These are phyloP conservation scores for Lacerta viridis DNA, from an alignment of 2,797 vertebrate genomes.

Conservation along the genomic window DNA sequence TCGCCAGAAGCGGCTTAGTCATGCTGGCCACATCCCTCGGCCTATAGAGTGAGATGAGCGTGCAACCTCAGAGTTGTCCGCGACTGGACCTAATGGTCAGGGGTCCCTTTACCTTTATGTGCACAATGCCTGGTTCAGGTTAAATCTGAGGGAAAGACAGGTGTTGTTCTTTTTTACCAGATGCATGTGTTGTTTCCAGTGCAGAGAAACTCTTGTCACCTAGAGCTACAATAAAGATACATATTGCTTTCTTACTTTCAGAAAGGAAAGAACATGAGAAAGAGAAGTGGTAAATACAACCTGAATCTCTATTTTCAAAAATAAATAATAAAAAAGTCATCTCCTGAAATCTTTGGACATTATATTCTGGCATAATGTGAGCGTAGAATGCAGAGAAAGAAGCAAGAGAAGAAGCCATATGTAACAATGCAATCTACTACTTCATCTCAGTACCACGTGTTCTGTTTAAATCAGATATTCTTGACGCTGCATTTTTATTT, in stretches of 20 bases:
- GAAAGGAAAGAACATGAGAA: conserved; percentile 23
- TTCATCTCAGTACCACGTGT: not conserved
- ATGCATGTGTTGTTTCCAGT: conserved; percentile 57
- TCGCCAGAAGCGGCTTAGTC: too few relatives aligned
- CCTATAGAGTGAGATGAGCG: too few relatives aligned
- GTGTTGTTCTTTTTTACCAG: not conserved
- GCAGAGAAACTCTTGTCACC: conserved; percentile 35
- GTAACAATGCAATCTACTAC: not conserved
- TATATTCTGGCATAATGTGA: not conserved
- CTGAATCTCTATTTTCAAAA: conserved; percentile 27
- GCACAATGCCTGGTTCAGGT: conserved; percentile 70
- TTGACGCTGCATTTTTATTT: not conserved
- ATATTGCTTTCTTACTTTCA: not conserved
- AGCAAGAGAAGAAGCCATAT: not conserved
- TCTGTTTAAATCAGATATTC: not conserved
- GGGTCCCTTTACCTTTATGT: conserved; percentile 36
- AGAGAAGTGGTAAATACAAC: conserved; percentile 43
- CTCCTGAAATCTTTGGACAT: conserved; percentile 35
- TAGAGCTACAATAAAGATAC: conserved; percentile 34
- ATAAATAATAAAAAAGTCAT: conserved; percentile 49
- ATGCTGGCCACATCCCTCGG: too few relatives aligned
- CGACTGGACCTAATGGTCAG: too few relatives aligned
- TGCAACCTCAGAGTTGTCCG: too few relatives aligned
- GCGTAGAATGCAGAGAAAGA: too few relatives aligned
- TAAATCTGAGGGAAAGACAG: conserved; percentile 64